Evolutionary conservation across 2,113 vertebrate species (phyloP), one percentile per base, ranked within the genome.

Genomic region (Amphiprion percula): DNA sequence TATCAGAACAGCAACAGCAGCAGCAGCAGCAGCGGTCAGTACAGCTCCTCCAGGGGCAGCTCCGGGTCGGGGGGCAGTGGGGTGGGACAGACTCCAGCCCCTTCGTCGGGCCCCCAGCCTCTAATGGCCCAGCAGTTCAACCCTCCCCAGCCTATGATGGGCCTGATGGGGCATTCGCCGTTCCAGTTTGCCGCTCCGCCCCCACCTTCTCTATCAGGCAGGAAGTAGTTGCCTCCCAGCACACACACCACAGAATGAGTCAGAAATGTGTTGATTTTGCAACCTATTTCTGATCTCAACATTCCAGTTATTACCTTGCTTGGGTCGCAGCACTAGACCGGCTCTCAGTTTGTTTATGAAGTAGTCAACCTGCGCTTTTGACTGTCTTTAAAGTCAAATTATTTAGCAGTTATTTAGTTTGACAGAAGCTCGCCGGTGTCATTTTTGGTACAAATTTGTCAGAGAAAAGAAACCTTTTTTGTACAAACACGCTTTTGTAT

Each of bases 51-150:
- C 76, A 90, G 94, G 72, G 89, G 90, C 74, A 62, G 70, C 91
- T 60, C 82, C 1, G 79, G 90, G 87, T 0, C 90, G 33, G 91
- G 90, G 88, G 89, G 86, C 1, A 59, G 46, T 1, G 62, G 28
- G 19, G 76, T 10, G 2, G 80, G 52, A 1, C 75, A 50, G 6
- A 68, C 90, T 88, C 85, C 88, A 0, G 73, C 87, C 7, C 70
- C 89, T 7, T 63, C 77, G 0, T 39, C 82, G 0, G 91, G 95
- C 71, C 97, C 97, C 12, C 97, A 97, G 94, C 97, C 97, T 49
- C 95, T 99, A 62, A 98, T 99, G 97, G 96, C 96, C 76, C 96
- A 98, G 89, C 97, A 97, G 95, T 97, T 98, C 84, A 95, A 95
- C 26, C 96, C 96, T 83, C 93, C 94, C 67, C 94, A 96, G 91